Conservation (phyloP, 1,140 invertebrate genomes). For the Nasonia giraulti region DNA sequence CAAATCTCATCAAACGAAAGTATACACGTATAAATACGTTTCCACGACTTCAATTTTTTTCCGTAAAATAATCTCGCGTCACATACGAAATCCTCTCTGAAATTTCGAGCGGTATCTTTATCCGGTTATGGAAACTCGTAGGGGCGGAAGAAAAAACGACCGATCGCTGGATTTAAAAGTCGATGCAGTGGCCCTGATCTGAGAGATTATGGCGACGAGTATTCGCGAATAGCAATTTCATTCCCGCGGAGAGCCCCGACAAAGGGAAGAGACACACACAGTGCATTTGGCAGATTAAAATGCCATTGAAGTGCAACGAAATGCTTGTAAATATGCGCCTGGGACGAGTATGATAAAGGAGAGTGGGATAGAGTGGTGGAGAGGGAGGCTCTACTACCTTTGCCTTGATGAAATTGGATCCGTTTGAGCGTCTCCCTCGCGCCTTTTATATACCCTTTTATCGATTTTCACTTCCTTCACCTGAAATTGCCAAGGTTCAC, state of each 20-base stretch:
- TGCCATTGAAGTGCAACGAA: constrained; percentile 56
- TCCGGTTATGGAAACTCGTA: no score
- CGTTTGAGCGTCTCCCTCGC: constrained; percentile 45
- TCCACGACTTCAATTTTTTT: no score
- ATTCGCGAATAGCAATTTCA: constrained; percentile 57
- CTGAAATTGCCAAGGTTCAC: constrained; percentile 36
- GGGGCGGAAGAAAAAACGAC: not conserved
- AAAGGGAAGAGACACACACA: constrained; percentile 30
- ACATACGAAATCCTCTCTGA: no score
- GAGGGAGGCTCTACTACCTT: not conserved
- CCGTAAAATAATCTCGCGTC: no score
- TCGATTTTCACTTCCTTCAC: constrained; percentile 51
- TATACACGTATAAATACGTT: no score
- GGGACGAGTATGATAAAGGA: constrained; percentile 34
- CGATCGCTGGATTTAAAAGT: constrained; percentile 31
- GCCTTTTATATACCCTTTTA: constrained; percentile 45
- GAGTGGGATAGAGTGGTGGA: not conserved
- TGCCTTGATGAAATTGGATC: constrained; percentile 57
- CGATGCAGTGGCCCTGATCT: constrained; percentile 52
- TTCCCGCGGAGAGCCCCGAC: not conserved
- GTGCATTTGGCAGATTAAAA: constrained; percentile 63
- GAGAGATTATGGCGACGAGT: constrained; percentile 60
- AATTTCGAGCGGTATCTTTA: no score
- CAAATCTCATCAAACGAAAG: no score
- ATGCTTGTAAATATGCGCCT: constrained; percentile 58